phyloP scores from a whole-genome alignment of 30 jellyfish, hydroid and myxozoan genomes.

The Chrysaora quinquecirrha region DNA sequence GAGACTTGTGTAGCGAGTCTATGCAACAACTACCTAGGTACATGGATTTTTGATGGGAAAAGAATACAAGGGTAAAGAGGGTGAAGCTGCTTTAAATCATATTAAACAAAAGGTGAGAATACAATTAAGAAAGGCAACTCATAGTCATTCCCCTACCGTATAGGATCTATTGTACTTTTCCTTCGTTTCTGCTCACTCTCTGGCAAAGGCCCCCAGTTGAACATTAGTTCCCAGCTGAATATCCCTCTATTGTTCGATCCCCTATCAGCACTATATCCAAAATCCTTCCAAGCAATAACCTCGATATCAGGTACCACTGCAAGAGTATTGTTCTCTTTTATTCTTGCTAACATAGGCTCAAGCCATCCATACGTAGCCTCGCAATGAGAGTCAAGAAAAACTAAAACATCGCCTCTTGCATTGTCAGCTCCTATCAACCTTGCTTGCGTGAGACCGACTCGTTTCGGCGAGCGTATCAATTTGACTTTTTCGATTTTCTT shows the following conservation, averaged over 20 bases:
- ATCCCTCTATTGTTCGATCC: slow-evolving; percentile 94
- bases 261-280: slow-evolving; percentile 82
- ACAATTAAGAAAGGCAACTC: too few relatives aligned
- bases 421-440: slow-evolving; percentile 92
- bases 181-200: slow-evolving; percentile 89
- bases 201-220: slow-evolving; percentile 98
- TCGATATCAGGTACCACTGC: slow-evolving; percentile 99
- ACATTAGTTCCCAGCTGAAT: slow-evolving; percentile 98
- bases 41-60: too few relatives aligned
- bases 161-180: slow-evolving; percentile 78
- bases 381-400: slow-evolving; percentile 97
- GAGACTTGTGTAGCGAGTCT: too few relatives aligned
- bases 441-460: slow-evolving; percentile 99
- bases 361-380: slow-evolving; percentile 99
- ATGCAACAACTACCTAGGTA: too few relatives aligned
- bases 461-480: slow-evolving; percentile 88
- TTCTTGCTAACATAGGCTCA: slow-evolving; percentile 92
- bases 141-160: too few relatives aligned
- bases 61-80: too few relatives aligned
- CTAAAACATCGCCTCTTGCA: slow-evolving; percentile 98
- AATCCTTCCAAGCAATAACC: slow-evolving; percentile 92
- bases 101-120: too few relatives aligned
- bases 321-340: slow-evolving; percentile 71
- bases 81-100: too few relatives aligned
- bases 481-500: slow-evolving; percentile 55